Conservation (phyloP, 92 coral and sea anemone species). For the Anthopleura xanthogrammica region DNA sequence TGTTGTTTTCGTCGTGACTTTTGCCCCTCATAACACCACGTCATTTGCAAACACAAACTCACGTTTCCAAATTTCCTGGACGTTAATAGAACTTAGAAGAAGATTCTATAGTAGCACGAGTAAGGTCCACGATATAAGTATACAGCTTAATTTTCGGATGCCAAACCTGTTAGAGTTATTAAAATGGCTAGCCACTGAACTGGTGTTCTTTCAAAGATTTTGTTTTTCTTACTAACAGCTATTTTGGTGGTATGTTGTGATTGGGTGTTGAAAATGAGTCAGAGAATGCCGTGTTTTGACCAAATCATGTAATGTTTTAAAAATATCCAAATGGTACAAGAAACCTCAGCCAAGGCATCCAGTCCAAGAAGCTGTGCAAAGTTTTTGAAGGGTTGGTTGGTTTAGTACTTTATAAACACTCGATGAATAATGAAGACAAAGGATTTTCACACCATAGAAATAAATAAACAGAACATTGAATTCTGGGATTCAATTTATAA, state of each 20-base stretch:
- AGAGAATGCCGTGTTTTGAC: constrained; percentile 10
- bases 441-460: no score
- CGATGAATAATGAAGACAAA: no score
- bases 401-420: no score
- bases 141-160: background rate
- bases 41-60: background rate
- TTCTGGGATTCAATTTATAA: no score
- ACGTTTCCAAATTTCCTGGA: background rate
- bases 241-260: background rate
- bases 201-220: background rate
- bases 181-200: background rate
- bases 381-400: background rate
- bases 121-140: background rate
- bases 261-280: constrained; percentile 1
- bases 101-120: background rate
- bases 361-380: background rate
- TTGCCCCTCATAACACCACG: constrained; percentile 8
- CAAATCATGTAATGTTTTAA: constrained; percentile 3
- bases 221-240: background rate
- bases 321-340: background rate
- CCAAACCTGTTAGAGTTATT: background rate
- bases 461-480: no score
- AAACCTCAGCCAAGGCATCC: background rate
- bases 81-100: background rate
- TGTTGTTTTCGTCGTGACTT: constrained; percentile 6